phyloP scores from a whole-genome alignment of 2,113 vertebrate genomes.

The Cyprinus carpio region DNA sequence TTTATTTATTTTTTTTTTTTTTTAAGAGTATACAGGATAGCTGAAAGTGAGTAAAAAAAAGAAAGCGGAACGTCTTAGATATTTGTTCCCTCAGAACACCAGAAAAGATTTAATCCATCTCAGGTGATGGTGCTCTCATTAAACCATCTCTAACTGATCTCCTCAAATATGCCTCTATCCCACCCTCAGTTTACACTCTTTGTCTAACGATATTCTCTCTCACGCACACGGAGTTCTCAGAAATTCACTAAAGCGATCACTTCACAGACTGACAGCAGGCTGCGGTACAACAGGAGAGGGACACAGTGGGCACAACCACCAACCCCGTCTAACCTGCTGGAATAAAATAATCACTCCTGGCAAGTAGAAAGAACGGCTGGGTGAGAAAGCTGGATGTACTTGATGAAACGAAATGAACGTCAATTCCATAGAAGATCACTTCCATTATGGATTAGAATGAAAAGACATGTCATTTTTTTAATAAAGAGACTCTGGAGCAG shows the following conservation, averaged over 20 bases:
- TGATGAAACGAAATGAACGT: conserved; percentile 44
- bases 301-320: background rate
- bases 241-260: conserved; percentile 64
- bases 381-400: conserved; percentile 3
- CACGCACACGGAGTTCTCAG: conserved; percentile 71
- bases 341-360: conserved; percentile 37
- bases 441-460: conserved; percentile 63
- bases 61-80: conserved; percentile 52
- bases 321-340: conserved; percentile 25
- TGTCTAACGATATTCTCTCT: conserved; percentile 71
- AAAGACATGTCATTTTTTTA: conserved; percentile 60
- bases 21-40: no score
- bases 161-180: conserved; percentile 74
- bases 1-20: no score
- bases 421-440: conserved; percentile 60
- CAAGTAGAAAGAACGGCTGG: conserved; percentile 15
- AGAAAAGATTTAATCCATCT: conserved; percentile 73
- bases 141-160: conserved; percentile 74
- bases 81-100: conserved; percentile 61
- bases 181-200: conserved; percentile 67
- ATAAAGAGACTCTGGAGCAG: conserved; percentile 61
- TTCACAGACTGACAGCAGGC: conserved; percentile 43
- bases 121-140: conserved; percentile 73
- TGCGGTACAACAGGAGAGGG: conserved; percentile 58
- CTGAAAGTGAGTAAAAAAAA: conserved; percentile 33